Percentiles rank a stretch among this genome's conserved stretches.
Evolutionary conservation across 2,888 invertebrate species (phyloP).

Genomic region (Rhagophthalmus giganteus): DNA sequence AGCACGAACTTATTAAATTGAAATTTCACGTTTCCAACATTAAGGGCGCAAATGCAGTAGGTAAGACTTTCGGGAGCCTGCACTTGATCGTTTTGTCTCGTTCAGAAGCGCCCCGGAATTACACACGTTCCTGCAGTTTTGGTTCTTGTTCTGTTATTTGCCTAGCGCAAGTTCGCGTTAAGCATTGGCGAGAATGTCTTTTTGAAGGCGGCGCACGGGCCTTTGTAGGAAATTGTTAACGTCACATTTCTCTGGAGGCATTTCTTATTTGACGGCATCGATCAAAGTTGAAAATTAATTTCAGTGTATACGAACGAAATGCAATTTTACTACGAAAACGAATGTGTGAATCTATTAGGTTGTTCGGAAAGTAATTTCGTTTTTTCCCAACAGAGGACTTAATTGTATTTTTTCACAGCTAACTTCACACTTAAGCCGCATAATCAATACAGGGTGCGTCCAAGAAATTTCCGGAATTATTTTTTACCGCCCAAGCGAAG

Average conservation of each 20-base stretch:
- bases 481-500: not conserved
- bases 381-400: not conserved
- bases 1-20: too few relatives aligned
- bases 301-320: too few relatives aligned
- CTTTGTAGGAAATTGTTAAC: not conserved
- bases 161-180: not conserved
- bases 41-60: too few relatives aligned
- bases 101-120: not conserved
- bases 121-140: not conserved
- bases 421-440: too few relatives aligned
- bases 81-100: not conserved
- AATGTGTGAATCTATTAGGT: too few relatives aligned
- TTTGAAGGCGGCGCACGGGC: not conserved
- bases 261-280: too few relatives aligned
- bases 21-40: too few relatives aligned
- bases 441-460: too few relatives aligned
- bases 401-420: not conserved
- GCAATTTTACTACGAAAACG: too few relatives aligned
- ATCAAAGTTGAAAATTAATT: too few relatives aligned
- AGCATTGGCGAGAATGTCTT: not conserved
- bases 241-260: too few relatives aligned
- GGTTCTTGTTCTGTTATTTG: not conserved
- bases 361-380: not conserved
- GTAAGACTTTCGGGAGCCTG: not conserved
- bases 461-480: too few relatives aligned